Base-by-base conservation (phyloP, 2,797 vertebrate species). In the Pangasius djambal region DNA sequence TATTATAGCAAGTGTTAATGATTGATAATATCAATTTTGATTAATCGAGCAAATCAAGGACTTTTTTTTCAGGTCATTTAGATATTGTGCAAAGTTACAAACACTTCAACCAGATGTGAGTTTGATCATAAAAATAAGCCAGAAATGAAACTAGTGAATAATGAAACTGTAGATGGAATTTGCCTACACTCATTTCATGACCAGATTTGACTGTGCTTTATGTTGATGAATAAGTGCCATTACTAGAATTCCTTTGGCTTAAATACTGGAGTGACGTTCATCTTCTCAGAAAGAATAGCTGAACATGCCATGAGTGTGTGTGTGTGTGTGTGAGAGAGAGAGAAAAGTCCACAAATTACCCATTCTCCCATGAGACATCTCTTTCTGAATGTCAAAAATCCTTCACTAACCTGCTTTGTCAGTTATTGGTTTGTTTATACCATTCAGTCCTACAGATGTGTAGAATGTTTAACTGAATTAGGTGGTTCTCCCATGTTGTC, bases 241-340 rank as follows among this genome's bases (percentile, higher is more conserved):
- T 34, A 6, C 63, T 52, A 31, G 16, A 67, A 52, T 82, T 91
- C 87, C 88, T 72, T 74, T 57, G 81, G 84, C 63, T 86, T 85
- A 91, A 86, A 90, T 85, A 89, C 69, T 85, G 75, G 52, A 63
- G 59, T 84, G 83, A 91, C 78, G 75, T 86, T 63, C 52, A 20
- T 25, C 34, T 78, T 88, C 84, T 85, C 48, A 61, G 88, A 89
- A 88, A 79, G 34, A 65, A 63, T 12, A 69, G 52, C 28, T 7
- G 16, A 85, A 85, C 25, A 50, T 22, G 44, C 4, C 63, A n/a
- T 85, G 44, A 31, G 28, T 22, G 28, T 6, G 3, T 84, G n/a
- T 69, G 44, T 44, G 44, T 44, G 44, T 44, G 44, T 44, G 44
- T 6, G 44, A 40, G 44, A 6, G 44, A 44, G 44, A 3, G 28